Evolutionary conservation across 2,888 invertebrate species (phyloP), one percentile per base, ranked within the genome.

Genomic region (Lepidochitona cinerea): DNA sequence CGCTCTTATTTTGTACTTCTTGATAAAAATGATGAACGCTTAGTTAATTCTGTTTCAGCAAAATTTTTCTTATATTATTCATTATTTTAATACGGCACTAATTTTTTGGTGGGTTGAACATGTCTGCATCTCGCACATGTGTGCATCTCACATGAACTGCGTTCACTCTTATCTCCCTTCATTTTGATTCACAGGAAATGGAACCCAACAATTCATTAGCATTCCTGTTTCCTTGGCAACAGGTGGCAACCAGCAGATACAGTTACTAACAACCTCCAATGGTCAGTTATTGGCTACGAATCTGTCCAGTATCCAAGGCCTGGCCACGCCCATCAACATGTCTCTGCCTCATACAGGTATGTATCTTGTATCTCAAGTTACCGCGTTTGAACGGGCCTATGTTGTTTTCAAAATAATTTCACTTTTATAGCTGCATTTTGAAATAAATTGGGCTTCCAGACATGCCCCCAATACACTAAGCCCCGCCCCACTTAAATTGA

Each of bases 181-280:
- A 1, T 59, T 37, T 59, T 52, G 54, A 26, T 54, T 66, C 23
- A 18, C 92, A 97, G 97, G 97, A 84, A 95, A 97, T 89, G 96
- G 97, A 71, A 96, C 97, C 70, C 98, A 98, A 92, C 97, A 97
- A 87, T 97, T 98, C 89, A 93, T 98, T 85, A 97, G 97, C 81
- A 97, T 98, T 89, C 97, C 97, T 72, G 96, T 97, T 32, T 91
- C 91, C 54, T 88, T 92, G 83, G 91, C 91, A 65, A 84, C 89
- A 6, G 88, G 88, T 32, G 89, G 89, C 41, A 88, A 88, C 79
- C 87, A 85, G 73, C 91, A 91, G 83, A 88, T 90, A 36, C 90
- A 91, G 84, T 86, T 96, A 89, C 91, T 96, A 85, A 95, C 95
- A 5, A 92, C 96, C 79, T 95, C 94, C 90, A 96, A 95, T 90